Evolutionary conservation across 1,140 invertebrate species (phyloP).

Genomic region (Orius insidiosus): DNA sequence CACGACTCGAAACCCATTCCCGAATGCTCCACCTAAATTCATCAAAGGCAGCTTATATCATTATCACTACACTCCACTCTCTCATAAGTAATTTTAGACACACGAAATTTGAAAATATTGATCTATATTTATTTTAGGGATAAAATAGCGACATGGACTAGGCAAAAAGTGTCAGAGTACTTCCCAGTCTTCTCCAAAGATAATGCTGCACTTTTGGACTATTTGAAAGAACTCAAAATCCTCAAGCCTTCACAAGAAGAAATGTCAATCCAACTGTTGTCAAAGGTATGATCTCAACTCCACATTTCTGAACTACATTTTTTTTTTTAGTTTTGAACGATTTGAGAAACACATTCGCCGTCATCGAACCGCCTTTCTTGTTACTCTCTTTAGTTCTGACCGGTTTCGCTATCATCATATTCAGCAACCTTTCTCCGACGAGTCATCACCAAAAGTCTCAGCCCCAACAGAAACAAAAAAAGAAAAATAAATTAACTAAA

Average conservation of each 20-base stretch:
- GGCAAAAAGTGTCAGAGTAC: slow-evolving; percentile 45
- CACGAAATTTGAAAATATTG: too few species aligned
- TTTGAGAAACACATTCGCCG: slow-evolving; percentile 3
- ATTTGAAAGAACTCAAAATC: slow-evolving; percentile 36
- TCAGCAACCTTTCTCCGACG: not conserved
- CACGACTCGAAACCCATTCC: slow-evolving; percentile 37
- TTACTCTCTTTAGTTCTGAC: slow-evolving; percentile 12
- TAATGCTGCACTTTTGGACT: slow-evolving; percentile 38
- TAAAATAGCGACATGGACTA: slow-evolving; percentile 44
- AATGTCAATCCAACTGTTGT: slow-evolving; percentile 10
- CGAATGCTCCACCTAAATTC: slow-evolving; percentile 47
- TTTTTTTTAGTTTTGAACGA: slow-evolving; percentile 13
- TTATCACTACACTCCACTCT: slow-evolving; percentile 45
- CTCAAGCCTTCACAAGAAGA: slow-evolving; percentile 24
- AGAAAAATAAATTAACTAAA: slow-evolving; percentile 2
- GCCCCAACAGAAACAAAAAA: slow-evolving; percentile 1
- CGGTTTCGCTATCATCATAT: slow-evolving; percentile 7
- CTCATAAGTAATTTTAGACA: slow-evolving; percentile 34
- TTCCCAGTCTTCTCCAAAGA: slow-evolving; percentile 43
- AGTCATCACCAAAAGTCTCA: not conserved
- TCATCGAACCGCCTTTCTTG: slow-evolving; percentile 9
- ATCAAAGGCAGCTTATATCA: slow-evolving; percentile 54
- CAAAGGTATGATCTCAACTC: slow-evolving; percentile 18
- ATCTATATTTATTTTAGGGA: slow-evolving; percentile 24
- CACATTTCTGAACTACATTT: not conserved